Evolutionary conservation across 2,888 invertebrate genomes (phyloP), one percentile per base, ranked within the genome.

Genomic region (Germaria angustata): DNA sequence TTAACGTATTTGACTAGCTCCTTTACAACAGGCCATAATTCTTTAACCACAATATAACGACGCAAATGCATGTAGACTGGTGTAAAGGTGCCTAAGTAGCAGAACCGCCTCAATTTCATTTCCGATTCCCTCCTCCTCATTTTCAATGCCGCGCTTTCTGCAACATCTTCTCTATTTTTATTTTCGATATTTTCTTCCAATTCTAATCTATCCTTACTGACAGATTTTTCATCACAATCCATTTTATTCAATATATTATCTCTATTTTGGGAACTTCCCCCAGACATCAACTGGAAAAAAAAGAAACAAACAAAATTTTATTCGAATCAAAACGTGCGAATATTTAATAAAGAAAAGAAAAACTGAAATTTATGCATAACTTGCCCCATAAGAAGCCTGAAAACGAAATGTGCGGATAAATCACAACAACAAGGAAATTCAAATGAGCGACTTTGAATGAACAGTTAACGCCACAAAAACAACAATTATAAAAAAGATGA

Each of bases 21-120:
- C 0, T 75, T 46, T n/a, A 90, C 32, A 0, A 39, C 36, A 0
- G 69, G 63, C 55, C 84, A 86, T 13, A 79, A 75, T 5, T 8
- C 13, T 2, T 84, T 75, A 0, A 87, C 87, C 2, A 84, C 41
- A 5, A 87, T 8, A 3, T 85, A 75, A 8, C 81, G 51, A 2
- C 69, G 75, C 36, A 77, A 79, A 11, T 85, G 82, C 24, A 81
- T 57, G 59, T 87, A 90, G 2, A 90, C 87, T 4, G 90, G 87
- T 2, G 84, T 85, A 13, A 88, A 73, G 0, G 69, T 79, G 9
- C 90, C 89, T 53, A 90, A 75, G 44, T 86, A 90, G 55, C 89
- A 90, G 66, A 87, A 90, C 13, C 90, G 88, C 20, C 85, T 85
- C 3, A 89, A 20, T 66, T 82, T 80, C 4, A 61, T 73, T 81